phyloP scores from a whole-genome alignment of 2,797 vertebrate species.

The Labeo calbasu region DNA sequence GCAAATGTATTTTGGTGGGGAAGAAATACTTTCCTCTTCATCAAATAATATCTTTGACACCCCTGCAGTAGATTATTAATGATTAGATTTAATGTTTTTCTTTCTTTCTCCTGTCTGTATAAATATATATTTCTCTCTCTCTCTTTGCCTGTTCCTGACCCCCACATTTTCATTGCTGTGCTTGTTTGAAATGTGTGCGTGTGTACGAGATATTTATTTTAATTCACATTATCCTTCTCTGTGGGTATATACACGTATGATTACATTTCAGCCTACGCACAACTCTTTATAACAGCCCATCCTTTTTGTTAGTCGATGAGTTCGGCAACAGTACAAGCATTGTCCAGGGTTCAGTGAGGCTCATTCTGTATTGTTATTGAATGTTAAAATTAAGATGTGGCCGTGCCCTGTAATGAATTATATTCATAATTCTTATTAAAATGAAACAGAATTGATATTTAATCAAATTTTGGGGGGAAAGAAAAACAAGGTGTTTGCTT shows the following conservation, averaged over 20 bases:
- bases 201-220: conserved; percentile 3
- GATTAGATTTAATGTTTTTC: conserved; percentile 28
- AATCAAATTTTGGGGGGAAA: background rate
- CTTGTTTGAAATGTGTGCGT: background rate
- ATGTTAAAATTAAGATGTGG: background rate
- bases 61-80: conserved; percentile 14
- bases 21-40: background rate
- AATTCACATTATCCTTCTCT: conserved; percentile 4
- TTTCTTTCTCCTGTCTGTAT: conserved; percentile 9
- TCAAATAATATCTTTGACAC: conserved; percentile 12
- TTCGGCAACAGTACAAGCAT: conserved; percentile 17
- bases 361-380: conserved; percentile 33
- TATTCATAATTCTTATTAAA: background rate
- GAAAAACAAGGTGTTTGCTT: background rate
- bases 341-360: conserved; percentile 40
- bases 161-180: background rate
- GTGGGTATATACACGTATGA: background rate
- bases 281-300: conserved; percentile 7
- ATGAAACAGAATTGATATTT: background rate
- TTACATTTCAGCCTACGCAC: conserved; percentile 17
- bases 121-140: background rate
- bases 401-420: background rate
- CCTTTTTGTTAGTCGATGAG: conserved; percentile 6
- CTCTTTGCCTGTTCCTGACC: background rate
- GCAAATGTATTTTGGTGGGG: background rate